A percentile compares a stretch with the other conserved stretches of the same genome.
Evolutionary conservation across 2,797 vertebrate species (phyloP).

Genomic region (Denticeps clupeoides): DNA sequence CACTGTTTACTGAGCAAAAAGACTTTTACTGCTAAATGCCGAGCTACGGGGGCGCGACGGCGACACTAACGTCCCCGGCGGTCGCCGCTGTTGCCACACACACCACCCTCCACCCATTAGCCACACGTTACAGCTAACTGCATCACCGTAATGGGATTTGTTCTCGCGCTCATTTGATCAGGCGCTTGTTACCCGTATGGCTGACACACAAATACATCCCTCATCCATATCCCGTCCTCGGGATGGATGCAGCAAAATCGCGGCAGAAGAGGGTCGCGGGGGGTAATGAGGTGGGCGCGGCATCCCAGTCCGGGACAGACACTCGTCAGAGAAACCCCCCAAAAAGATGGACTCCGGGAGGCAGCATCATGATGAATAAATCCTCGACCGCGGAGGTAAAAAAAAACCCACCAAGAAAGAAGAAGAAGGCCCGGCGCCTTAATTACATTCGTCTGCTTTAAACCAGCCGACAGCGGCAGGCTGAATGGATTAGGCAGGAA

Average conservation of each 20-base stretch:
- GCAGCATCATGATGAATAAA: conserved; percentile 36
- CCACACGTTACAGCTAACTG: conserved; percentile 64
- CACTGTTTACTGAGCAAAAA: too few relatives aligned
- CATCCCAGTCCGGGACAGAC: too few relatives aligned
- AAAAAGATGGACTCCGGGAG: too few relatives aligned
- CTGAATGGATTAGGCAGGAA: conserved; percentile 51
- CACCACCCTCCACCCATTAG: conserved; percentile 54
- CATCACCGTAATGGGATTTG: conserved; percentile 57
- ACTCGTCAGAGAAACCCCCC: too few relatives aligned
- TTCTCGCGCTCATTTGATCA: conserved; percentile 54
- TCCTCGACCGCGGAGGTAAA: conserved; percentile 41
- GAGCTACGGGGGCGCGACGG: background rate
- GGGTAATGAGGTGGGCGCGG: too few relatives aligned
- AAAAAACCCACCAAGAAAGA: too few relatives aligned
- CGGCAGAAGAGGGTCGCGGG: too few relatives aligned
- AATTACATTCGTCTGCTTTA: conserved; percentile 58
- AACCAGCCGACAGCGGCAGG: conserved; percentile 58
- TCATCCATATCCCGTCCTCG: conserved; percentile 45
- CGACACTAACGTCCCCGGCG: conserved; percentile 1
- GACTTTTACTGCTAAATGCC: too few relatives aligned
- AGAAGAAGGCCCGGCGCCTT: conserved; percentile 41
- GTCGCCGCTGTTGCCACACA: conserved; percentile 36
- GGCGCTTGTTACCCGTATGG: conserved; percentile 48
- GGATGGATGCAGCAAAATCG: too few relatives aligned
- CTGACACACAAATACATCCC: conserved; percentile 53